These are phyloP conservation scores for Mesitornis unicolor DNA, from an alignment of 2,113 vertebrate species.

Conservation along the genomic window DNA sequence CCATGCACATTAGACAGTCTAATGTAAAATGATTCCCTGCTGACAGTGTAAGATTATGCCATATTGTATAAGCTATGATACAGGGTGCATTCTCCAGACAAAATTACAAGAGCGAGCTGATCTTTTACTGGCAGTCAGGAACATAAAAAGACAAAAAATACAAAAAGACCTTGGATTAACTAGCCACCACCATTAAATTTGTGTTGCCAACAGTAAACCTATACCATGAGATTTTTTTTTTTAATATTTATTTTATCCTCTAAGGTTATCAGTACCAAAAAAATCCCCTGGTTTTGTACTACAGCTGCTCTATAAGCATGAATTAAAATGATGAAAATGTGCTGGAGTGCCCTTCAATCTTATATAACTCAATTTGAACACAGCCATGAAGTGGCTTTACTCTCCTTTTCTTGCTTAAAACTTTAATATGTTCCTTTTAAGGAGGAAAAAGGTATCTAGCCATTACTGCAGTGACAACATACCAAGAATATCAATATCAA, in stretches of 20 bases:
- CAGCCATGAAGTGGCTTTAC: neutral
- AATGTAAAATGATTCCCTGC: neutral
- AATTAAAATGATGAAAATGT: neutral
- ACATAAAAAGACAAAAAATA: neutral
- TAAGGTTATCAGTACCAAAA: neutral
- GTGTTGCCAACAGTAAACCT: neutral
- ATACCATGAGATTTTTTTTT: neutral
- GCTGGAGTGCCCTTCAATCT: neutral
- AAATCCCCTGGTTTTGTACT: neutral
- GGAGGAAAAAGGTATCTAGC: neutral
- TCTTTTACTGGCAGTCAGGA: neutral
- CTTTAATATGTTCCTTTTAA: neutral
- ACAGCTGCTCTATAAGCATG: neutral
- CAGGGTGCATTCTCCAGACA: neutral
- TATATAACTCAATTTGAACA: neutral
- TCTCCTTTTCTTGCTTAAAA: neutral
- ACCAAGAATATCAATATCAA: neutral
- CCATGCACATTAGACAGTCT: neutral
- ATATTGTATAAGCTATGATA: neutral
- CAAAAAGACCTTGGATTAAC: neutral
- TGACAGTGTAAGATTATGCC: neutral
- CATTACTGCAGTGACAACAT: neutral
- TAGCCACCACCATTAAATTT: neutral
- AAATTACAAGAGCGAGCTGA: neutral
- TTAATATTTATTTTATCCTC: neutral